Evolutionary conservation across 2,797 vertebrate genomes (phyloP), one percentile per base, ranked within the genome.

Genomic region (Enteromius trimaculatus): DNA sequence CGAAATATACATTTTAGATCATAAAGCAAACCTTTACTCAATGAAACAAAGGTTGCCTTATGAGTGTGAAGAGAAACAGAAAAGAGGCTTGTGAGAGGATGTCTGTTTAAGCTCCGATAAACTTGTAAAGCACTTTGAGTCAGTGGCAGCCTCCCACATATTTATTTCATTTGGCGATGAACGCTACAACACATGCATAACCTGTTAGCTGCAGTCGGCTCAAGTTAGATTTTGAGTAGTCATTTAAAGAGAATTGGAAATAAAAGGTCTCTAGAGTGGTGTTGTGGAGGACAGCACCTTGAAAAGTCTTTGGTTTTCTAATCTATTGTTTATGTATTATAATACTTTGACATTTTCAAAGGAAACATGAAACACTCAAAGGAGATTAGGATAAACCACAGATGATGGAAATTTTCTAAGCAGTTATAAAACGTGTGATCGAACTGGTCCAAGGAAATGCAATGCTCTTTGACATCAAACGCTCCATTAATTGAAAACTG

Each of bases 401-500:
- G 16, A 58, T 77, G 34, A 49, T 64, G 37, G 37, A 84, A n/a
- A 76, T 47, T 70, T 81, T 82, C 51, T 58, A 60, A 34, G 71
- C 26, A 23, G 26, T 42, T 77, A 80, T 76, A 7, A 26, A 55
- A 74, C 31, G 11, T n/a, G 19, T 82, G 17, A 78, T 70, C 7
- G 0, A 60, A 62, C 53, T 88, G 49, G 42, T 49, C 19, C 23
- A 79, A 65, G 26, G 75, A 53, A 86, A 80, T 31, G 5, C 51
- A 23, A 13, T 34, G n/a, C 65, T 49, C n/a, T 77, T 23, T 5
- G 19, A 76, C 66, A 37, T 88, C 14, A 83, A 88, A 86, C 87
- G 71, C 81, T 85, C 80, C 26, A 80, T 47, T 53, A 69, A 62
- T 75, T 21, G 31, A 80, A 80, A 44, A 42, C 42, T 34, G 65